Evolutionary conservation across 2,888 invertebrate genomes (phyloP), one percentile per base, ranked within the genome.

Genomic region (Rutpela maculata): DNA sequence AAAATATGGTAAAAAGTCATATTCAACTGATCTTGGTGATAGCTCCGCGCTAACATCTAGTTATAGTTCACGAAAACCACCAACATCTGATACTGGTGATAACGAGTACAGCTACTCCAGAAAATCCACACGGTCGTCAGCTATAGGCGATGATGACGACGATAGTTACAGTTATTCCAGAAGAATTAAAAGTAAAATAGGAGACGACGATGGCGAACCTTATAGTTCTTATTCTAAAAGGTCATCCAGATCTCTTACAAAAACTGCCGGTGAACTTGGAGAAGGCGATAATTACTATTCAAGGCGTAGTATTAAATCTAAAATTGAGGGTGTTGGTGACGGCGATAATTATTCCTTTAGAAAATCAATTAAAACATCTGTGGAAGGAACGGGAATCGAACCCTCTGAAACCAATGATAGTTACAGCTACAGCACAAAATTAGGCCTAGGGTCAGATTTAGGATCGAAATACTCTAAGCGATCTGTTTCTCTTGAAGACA

Each of bases 301-400:
- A 4, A 86, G 82, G 79, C 83, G 85, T 74, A 83, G 84, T 1
- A 80, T 86, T 1, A 81, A 82, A 38, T 79, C 84, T 2, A 77
- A 83, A n/a, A 74, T 84, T 11, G 87, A 87, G 79, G 84, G 83
- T 12, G 79, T 85, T 26, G 87, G 87, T 22, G 88, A 87, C 74
- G 86, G 85, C 43, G 87, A 88, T 68, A 82, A 84, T n/a, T 84
- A 86, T 69, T 81, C 83, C 0, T 78, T 87, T n/a, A 84, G 85
- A 78, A 86, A 83, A 79, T 84, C 86, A 0, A 77, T 86, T 11
- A 84, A 80, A 78, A 81, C 85, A 17, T 86, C 85, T 10, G 75
- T 84, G 1, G 87, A 87, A 80, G 85, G 86, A 22, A 81, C 82
- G 15, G 83, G 83, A 18, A 77, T 85, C 17, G 88, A 86, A 68